These are phyloP conservation scores for Melanostoma scalare DNA, from an alignment of 2,888 invertebrate species.

Conservation along the genomic window DNA sequence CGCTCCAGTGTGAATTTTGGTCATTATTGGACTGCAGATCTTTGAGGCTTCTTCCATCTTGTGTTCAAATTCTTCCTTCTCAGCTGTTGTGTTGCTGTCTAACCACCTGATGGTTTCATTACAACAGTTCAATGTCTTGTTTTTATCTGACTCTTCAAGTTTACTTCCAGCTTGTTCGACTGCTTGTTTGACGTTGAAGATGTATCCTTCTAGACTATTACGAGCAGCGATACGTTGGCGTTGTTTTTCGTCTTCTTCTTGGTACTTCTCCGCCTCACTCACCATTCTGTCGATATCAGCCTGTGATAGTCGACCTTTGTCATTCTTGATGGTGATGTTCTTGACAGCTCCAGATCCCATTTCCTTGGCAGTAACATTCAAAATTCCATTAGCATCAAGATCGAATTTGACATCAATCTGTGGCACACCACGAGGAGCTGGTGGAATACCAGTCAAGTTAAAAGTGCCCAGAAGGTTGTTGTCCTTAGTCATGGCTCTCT, in stretches of 20 bases:
- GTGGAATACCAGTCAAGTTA: constrained; percentile 96
- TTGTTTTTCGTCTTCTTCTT: constrained; percentile 88
- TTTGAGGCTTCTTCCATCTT: constrained; percentile 79
- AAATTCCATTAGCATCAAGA: constrained; percentile 96
- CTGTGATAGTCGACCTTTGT: constrained; percentile 90
- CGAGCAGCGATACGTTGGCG: constrained; percentile 86
- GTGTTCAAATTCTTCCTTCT: constrained; percentile 88
- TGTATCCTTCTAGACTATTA: constrained; percentile 88
- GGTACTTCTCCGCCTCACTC: constrained; percentile 88
- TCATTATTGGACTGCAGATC: constrained; percentile 83
- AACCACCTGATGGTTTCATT: constrained; percentile 88
- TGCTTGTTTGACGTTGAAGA: constrained; percentile 87
- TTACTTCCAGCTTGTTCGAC: constrained; percentile 86
- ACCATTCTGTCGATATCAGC: constrained; percentile 92
- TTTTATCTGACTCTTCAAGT: constrained; percentile 87
- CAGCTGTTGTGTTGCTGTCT: constrained; percentile 89
- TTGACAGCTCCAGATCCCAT: constrained; percentile 87
- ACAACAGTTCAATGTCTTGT: constrained; percentile 85
- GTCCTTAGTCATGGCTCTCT: constrained; percentile 95
- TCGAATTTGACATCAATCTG: constrained; percentile 92
- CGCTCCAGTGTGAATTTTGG: constrained; percentile 78
- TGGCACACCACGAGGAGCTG: constrained; percentile 94
- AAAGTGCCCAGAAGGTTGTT: constrained; percentile 97
- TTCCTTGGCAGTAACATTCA: constrained; percentile 92
- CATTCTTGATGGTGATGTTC: constrained; percentile 92